phyloP scores from a whole-genome alignment of 2,797 vertebrate genomes.

The Ctenosaura bakeri region DNA sequence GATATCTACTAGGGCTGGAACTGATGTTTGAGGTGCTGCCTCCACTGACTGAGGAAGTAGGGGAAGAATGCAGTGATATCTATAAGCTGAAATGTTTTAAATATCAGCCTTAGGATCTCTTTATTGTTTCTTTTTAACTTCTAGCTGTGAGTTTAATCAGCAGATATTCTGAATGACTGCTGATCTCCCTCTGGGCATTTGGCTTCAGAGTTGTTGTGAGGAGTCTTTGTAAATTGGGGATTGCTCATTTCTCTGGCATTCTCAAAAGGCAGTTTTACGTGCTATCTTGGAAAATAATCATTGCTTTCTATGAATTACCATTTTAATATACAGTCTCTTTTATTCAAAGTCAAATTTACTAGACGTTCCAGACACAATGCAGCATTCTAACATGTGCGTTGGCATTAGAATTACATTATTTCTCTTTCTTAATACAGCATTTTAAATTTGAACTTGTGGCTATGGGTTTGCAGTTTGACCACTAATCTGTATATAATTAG shows the following conservation, averaged over 20 bases:
- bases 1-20: not conserved
- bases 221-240: slow-evolving; percentile 3
- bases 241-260: slow-evolving; percentile 17
- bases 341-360: slow-evolving; percentile 30
- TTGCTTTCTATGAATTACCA: slow-evolving; percentile 39
- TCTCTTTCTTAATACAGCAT: not conserved
- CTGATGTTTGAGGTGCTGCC: not conserved
- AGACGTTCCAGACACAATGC: slow-evolving; percentile 11
- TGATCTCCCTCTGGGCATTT: not conserved
- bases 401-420: slow-evolving; percentile 11
- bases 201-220: not conserved
- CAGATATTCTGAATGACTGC: not conserved
- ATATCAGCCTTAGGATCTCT: not conserved
- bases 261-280: not conserved
- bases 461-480: slow-evolving; percentile 9
- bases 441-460: not conserved
- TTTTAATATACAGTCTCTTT: slow-evolving; percentile 33
- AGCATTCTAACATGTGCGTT: slow-evolving; percentile 27
- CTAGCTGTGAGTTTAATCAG: not conserved
- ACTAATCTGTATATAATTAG: slow-evolving; percentile 47
- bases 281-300: slow-evolving; percentile 35
- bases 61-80: not conserved
- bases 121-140: not conserved
- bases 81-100: not conserved
- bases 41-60: not conserved